Percentiles rank a stretch among this genome's conserved stretches.
Conservation (phyloP, 1,140 invertebrate genomes). For the Chrysoperla carnea region DNA sequence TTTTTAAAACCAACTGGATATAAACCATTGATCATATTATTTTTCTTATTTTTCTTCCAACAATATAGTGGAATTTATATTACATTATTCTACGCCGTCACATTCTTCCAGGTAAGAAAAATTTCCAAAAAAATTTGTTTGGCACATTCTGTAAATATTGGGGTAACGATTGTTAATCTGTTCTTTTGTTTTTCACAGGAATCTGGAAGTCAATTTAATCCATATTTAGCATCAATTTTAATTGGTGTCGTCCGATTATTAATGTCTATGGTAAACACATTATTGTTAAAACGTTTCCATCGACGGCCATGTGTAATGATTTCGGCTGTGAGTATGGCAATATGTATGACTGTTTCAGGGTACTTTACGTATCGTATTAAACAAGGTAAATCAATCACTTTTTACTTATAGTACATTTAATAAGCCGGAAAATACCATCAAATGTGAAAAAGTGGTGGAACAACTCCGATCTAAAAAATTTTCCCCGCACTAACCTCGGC, state of each 20-base stretch:
- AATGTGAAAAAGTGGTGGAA: neutral
- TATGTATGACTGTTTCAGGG: slow-evolving; percentile 31
- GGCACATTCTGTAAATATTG: neutral
- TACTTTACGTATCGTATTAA: slow-evolving; percentile 27
- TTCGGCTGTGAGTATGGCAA: slow-evolving; percentile 29
- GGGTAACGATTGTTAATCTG: no score
- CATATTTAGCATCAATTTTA: slow-evolving; percentile 34
- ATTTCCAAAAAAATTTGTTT: neutral
- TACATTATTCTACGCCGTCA: slow-evolving; percentile 50
- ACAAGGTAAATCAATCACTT: slow-evolving; percentile 16
- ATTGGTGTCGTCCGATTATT: slow-evolving; percentile 44
- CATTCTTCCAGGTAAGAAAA: slow-evolving; percentile 33
- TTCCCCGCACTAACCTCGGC: no score
- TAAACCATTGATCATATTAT: slow-evolving; percentile 36
- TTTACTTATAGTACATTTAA: neutral
- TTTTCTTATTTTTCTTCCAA: slow-evolving; percentile 37
- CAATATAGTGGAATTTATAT: slow-evolving; percentile 46
- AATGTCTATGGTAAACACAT: slow-evolving; percentile 34
- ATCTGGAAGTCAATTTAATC: slow-evolving; percentile 26
- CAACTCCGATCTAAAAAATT: no score
- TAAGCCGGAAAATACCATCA: no score
- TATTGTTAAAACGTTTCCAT: slow-evolving; percentile 27
- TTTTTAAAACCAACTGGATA: slow-evolving; percentile 34
- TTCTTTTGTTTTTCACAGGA: slow-evolving; percentile 14
- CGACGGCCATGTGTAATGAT: slow-evolving; percentile 29